Base-by-base conservation (phyloP, 1,140 invertebrate genomes). In the Calephelis virginiensis region DNA sequence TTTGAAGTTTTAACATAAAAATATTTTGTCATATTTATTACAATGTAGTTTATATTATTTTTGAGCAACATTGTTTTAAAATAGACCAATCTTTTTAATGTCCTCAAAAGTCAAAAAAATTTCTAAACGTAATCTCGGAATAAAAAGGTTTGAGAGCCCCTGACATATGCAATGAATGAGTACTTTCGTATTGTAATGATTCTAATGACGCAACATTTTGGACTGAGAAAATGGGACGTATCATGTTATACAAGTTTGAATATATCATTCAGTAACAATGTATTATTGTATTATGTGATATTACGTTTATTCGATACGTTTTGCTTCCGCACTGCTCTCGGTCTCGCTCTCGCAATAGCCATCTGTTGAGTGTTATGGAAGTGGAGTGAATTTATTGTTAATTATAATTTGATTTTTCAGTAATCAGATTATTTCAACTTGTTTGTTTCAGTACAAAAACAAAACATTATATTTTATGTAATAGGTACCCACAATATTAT, bases 271-370 rank as follows among this genome's bases (percentile, higher is more conserved):
- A 28, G 28, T 56, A 37, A 12, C 53, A 56, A 5, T 28, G 14
- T 53, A 56, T 56, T 53, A 56, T 56, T 56, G 53, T 56, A 56
- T 56, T 28, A 56, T 56, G 17, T 56, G 53, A 56, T 28, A 56
- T 56, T 56, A 28, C 53, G 9, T 56, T 56, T 28, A 56, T 56
- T 56, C 28, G 37, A 56, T 56, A 56, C 14, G 28, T 6, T 12
- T 56, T 28, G 17, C 53, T 56, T 56, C 53, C 53, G 53, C 14
- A 28, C 9, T 12, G 14, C 53, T 56, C 53, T 28, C 28, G 28
- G 2, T 28, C 28, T 28, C 28, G 28, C 28, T 28, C 28, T 56
- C 10, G 53, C 17, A 56, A 37, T 56, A 11, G 10, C 17, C 53
- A 28, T 28, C 53, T 17, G 37, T 37, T 56, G 53, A 56, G 53